A percentile compares a stretch with the other conserved stretches of the same genome.
Evolutionary conservation across 2,113 vertebrate species (phyloP).

Genomic region (Peromyscus polionotus): DNA sequence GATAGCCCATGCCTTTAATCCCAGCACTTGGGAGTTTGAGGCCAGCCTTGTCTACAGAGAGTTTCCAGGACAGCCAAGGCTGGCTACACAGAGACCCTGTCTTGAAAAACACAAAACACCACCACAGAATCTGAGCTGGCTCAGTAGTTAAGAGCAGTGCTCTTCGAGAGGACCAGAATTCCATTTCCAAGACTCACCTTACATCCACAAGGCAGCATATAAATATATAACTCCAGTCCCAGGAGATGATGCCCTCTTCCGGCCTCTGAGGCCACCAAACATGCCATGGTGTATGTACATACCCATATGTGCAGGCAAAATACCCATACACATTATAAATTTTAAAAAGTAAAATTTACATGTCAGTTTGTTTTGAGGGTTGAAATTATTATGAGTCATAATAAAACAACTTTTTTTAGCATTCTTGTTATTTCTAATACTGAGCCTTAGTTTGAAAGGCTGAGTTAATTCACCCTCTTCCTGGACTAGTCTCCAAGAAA

Average conservation of each 20-base stretch:
- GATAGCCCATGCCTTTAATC: too few species aligned
- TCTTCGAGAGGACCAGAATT: background rate
- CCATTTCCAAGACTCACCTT: background rate
- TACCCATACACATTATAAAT: background rate
- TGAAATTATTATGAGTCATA: background rate
- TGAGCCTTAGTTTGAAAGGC: constrained; percentile 29
- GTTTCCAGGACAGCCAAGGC: background rate
- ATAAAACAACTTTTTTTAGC: background rate
- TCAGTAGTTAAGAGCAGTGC: background rate
- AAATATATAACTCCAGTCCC: background rate
- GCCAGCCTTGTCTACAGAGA: background rate
- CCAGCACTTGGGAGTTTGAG: too few species aligned
- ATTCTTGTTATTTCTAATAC: background rate
- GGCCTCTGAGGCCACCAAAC: background rate
- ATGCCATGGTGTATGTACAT: background rate
- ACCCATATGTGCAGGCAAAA: background rate
- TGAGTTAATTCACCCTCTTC: background rate
- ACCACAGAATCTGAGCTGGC: background rate
- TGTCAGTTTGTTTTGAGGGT: background rate
- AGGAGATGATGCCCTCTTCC: background rate
- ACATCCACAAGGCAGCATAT: background rate
- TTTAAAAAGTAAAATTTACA: background rate
- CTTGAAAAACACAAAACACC: background rate
- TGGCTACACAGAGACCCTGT: background rate
- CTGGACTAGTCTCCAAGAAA: background rate